These are phyloP conservation scores for Eumerus sabulonum DNA, from an alignment of 2,888 invertebrate genomes.

Conservation along the genomic window DNA sequence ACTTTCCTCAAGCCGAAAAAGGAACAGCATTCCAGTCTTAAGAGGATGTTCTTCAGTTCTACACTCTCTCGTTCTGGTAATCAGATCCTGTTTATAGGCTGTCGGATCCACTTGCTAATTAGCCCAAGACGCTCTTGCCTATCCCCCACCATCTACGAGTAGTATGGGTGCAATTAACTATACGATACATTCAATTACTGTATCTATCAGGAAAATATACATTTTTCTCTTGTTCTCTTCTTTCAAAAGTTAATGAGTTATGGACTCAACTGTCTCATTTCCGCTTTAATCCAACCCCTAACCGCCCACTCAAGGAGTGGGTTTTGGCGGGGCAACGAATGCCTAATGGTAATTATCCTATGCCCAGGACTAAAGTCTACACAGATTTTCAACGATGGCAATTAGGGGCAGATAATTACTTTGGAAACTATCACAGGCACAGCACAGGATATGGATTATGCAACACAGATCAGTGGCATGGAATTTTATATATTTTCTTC, in stretches of 20 bases:
- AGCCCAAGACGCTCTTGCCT: constrained; percentile 2
- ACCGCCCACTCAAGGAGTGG: too few relatives aligned
- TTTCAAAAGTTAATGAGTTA: constrained; percentile 54
- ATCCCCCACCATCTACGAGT: not conserved
- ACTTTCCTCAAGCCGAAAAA: not conserved
- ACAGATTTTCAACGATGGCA: constrained; percentile 66
- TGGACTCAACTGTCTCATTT: constrained; percentile 24
- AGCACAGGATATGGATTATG: constrained; percentile 28
- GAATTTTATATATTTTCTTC: too few relatives aligned
- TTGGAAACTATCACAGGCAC: constrained; percentile 66
- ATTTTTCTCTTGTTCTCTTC: not conserved
- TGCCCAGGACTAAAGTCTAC: constrained; percentile 15
- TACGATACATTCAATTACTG: constrained; percentile 64
- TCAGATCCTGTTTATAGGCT: constrained; percentile 44
- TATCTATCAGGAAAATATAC: constrained; percentile 55
- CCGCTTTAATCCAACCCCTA: constrained; percentile 1
- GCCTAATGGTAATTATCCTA: constrained; percentile 47
- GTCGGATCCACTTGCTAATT: constrained; percentile 44
- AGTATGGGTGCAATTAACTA: constrained; percentile 52
- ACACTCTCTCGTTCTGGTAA: constrained; percentile 2
- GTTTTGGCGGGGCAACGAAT: constrained; percentile 23
- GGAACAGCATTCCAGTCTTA: not conserved
- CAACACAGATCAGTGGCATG: too few relatives aligned
- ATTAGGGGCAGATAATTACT: constrained; percentile 68
- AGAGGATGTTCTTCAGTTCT: not conserved